Conservation (phyloP, 1,140 invertebrate genomes). For the Cotesia glomerata region DNA sequence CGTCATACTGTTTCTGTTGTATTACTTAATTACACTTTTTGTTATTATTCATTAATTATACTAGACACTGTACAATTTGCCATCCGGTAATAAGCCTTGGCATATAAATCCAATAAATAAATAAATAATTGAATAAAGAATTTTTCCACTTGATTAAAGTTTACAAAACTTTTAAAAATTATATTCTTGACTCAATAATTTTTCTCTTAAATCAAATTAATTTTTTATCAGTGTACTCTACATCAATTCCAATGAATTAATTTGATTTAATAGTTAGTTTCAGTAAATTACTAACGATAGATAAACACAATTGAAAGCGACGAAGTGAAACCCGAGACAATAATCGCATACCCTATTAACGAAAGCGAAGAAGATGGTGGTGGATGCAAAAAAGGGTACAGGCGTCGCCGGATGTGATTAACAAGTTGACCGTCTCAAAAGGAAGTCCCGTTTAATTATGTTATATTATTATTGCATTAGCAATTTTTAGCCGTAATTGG, state of each 20-base stretch:
- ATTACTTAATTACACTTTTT: too few species aligned
- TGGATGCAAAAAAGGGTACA: conserved; percentile 31
- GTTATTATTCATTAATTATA: too few species aligned
- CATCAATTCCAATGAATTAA: not conserved
- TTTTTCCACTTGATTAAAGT: not conserved
- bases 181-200: too few species aligned
- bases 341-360: conserved; percentile 10
- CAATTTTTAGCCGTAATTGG: too few species aligned
- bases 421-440: conserved; percentile 42
- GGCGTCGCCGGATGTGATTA: conserved; percentile 52
- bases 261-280: not conserved
- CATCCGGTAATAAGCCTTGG: too few species aligned
- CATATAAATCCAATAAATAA: too few species aligned
- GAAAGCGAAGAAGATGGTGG: conserved; percentile 24
- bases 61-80: too few species aligned
- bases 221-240: not conserved
- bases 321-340: conserved; percentile 12
- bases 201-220: not conserved
- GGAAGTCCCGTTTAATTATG: conserved; percentile 34
- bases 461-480: not conserved
- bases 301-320: not conserved
- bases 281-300: not conserved
- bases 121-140: too few species aligned
- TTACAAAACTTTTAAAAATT: too few species aligned
- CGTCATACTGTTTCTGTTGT: too few species aligned